Conservation (phyloP, 37 sponge, comb jelly and placozoan genomes). For the Petrosia ficiformis region DNA sequence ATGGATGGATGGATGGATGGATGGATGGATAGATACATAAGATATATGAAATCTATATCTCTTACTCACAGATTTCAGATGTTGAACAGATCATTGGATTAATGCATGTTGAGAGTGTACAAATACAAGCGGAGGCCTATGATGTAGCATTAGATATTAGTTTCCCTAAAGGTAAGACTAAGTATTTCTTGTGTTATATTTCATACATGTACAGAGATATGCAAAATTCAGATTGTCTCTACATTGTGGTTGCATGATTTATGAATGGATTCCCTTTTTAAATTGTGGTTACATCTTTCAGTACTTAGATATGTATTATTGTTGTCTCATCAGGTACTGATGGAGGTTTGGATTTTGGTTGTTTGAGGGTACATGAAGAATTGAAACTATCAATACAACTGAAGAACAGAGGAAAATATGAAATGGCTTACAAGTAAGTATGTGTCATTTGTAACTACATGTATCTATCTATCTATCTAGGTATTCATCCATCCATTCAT, state of each 20-base stretch:
- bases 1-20: too few species aligned
- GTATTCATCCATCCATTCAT: too few species aligned
- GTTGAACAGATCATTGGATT: slow-evolving; percentile 91
- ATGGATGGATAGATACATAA: too few species aligned
- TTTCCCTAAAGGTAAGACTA: slow-evolving; percentile 80
- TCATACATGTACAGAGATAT: background rate
- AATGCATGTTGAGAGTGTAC: slow-evolving; percentile 80
- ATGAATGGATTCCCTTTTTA: background rate
- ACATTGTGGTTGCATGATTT: background rate
- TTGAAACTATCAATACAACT: slow-evolving; percentile 72
- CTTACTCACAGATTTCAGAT: slow-evolving; percentile 66
- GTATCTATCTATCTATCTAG: too few species aligned
- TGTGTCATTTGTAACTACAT: background rate
- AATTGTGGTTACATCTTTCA: background rate
- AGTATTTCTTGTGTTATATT: background rate
- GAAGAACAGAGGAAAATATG: slow-evolving; percentile 95
- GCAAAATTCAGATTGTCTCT: background rate
- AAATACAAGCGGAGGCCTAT: slow-evolving; percentile 90
- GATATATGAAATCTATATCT: background rate
- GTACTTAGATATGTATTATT: background rate
- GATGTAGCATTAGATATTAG: slow-evolving; percentile 96
- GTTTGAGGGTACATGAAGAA: slow-evolving; percentile 80
- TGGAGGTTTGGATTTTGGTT: slow-evolving; percentile 92
- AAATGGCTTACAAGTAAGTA: slow-evolving; percentile 85
- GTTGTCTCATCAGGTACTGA: slow-evolving; percentile 57